Percentiles rank a stretch among this genome's conserved stretches.
Conservation (phyloP, 2,797 vertebrate genomes). For the Falco rusticolus region DNA sequence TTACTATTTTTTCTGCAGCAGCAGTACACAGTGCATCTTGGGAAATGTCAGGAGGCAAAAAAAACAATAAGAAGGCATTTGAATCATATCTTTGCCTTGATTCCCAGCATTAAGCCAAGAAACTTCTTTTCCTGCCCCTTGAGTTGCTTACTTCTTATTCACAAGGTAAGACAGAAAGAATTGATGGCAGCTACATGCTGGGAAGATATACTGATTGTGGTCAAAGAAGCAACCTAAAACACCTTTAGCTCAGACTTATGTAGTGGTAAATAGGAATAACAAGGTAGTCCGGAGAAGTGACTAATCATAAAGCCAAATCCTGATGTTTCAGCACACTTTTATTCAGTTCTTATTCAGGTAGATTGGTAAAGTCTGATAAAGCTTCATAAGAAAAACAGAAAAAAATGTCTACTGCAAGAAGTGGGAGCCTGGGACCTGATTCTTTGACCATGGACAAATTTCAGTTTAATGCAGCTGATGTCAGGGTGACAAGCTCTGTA, state of each 20-base stretch:
- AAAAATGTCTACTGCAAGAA: background rate
- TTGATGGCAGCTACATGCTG: background rate
- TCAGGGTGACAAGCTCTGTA: background rate
- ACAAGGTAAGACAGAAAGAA: background rate
- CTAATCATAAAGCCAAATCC: background rate
- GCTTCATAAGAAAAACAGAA: background rate
- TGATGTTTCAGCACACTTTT: background rate
- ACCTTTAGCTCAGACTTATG: background rate
- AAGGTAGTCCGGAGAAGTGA: background rate
- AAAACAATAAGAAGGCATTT: constrained; percentile 28
- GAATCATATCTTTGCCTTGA: constrained; percentile 10
- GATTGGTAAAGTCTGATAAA: background rate
- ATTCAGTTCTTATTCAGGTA: background rate
- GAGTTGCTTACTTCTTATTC: background rate
- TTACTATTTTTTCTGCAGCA: background rate
- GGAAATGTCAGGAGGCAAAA: constrained; percentile 37
- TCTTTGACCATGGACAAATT: background rate
- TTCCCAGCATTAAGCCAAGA: background rate
- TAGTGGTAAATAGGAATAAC: background rate
- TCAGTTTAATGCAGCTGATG: background rate
- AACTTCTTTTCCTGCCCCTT: background rate
- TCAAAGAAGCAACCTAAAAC: background rate
- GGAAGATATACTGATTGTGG: background rate
- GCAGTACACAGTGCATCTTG: background rate
- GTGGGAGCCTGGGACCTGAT: background rate